Evolutionary conservation across 2,797 vertebrate genomes (phyloP), one percentile per base, ranked within the genome.

Genomic region (Diceros bicornis): DNA sequence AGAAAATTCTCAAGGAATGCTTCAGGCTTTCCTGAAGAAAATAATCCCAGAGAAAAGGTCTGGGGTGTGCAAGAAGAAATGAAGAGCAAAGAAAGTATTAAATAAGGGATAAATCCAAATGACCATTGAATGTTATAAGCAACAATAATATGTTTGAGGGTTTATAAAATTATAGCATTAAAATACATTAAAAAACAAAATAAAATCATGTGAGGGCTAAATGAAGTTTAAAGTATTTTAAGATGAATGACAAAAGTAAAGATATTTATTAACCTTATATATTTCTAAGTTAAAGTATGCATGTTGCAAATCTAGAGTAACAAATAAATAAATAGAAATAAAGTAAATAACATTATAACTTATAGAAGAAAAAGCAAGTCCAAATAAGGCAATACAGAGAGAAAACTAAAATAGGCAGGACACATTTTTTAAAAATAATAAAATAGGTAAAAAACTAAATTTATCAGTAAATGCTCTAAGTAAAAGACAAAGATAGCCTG

Each of bases 321-420:
- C n/a, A 96, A 61, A 32, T 62, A 78, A 92, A 50, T 75, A n/a
- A 93, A 91, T 47, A 81, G 64, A 93, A 91, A 59, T 37, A 88
- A 95, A 64, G 5, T 27, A 91, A 88, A 74, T 77, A 47, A 29
- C 3, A 75, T 37, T 85, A 71, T 17, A 88, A 59, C 11, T 75
- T 75, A 25, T 44, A 34, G n/a, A 37, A 93, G 25, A 50, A 66
- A 91, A 71, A 81, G 27, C 5, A 95, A 72, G 21, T n/a, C 62
- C 37, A 92, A 68, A 90, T 61, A 91, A 90, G 34, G 27, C n/a
- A 66, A 50, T 52, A 23, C 5, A 78, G 37, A 89, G 29, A 66
- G 55, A 84, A 88, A 82, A 74, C 78, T 59, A 50, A 34, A 52
- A 37, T 69, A 92, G 5, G 16, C 27, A 16, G 27, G 27, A 44